Evolutionary conservation across 2,888 invertebrate species (phyloP).

Genomic region (Mythimna vitellina): DNA sequence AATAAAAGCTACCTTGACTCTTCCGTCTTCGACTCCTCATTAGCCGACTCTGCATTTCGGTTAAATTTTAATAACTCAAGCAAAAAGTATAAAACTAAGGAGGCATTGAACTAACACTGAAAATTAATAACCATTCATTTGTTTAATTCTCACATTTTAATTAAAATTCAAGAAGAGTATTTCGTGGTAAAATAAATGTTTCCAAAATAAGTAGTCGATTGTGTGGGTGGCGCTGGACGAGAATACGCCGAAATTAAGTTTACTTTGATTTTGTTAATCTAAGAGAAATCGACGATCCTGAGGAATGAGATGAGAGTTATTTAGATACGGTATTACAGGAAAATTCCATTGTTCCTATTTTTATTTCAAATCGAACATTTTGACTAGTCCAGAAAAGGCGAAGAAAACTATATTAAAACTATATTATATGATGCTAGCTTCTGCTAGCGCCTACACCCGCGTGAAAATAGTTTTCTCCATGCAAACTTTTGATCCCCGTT

Average conservation of each 20-base stretch:
- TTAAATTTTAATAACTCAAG: conserved; percentile 17
- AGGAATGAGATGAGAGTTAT: background rate
- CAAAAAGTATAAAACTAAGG: conserved; percentile 14
- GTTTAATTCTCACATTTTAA: conserved; percentile 44
- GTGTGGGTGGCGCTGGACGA: background rate
- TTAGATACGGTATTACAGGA: background rate
- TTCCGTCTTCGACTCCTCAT: background rate
- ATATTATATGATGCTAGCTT: too few species aligned
- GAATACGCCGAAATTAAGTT: conserved; percentile 3
- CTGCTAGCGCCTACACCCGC: too few species aligned
- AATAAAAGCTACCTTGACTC: background rate
- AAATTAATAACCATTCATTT: conserved; percentile 54
- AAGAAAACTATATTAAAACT: background rate
- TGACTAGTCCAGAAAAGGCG: background rate
- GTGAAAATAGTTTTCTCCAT: too few species aligned
- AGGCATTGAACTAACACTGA: conserved; percentile 18
- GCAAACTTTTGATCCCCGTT: too few species aligned
- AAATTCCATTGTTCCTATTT: background rate
- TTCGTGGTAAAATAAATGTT: conserved; percentile 6
- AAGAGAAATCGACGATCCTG: background rate
- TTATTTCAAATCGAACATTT: background rate
- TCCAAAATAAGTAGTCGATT: background rate
- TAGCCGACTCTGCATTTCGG: conserved; percentile 8
- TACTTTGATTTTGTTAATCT: background rate
- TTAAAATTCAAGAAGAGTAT: conserved; percentile 43